These are phyloP conservation scores for Xestoiulus laeticollis DNA, from an alignment of 2,888 invertebrate genomes.

Conservation along the genomic window DNA sequence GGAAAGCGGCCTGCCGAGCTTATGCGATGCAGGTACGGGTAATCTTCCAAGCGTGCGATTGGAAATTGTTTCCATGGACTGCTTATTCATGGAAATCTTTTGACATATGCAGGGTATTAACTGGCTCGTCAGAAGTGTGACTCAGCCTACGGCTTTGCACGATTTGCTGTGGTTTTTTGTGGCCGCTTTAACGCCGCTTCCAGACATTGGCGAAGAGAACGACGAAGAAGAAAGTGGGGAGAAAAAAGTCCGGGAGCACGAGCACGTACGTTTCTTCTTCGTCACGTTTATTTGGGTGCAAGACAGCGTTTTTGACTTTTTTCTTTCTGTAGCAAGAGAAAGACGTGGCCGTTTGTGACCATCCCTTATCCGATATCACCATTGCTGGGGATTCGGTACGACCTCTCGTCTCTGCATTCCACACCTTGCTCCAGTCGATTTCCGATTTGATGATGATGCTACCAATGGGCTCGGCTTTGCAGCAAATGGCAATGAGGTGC, in stretches of 20 bases:
- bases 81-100: not conserved
- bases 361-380: constrained; percentile 80
- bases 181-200: constrained; percentile 75
- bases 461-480: constrained; percentile 85
- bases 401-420: constrained; percentile 77
- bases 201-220: constrained; percentile 65
- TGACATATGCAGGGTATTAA: constrained; percentile 76
- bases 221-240: constrained; percentile 67
- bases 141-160: constrained; percentile 89
- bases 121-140: constrained; percentile 91
- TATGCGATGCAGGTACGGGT: constrained; percentile 76
- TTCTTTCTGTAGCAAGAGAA: constrained; percentile 55
- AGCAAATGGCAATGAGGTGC: constrained; percentile 91
- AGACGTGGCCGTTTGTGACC: constrained; percentile 71
- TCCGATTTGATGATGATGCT: constrained; percentile 89
- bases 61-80: not conserved
- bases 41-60: not conserved
- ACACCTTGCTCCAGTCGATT: constrained; percentile 87
- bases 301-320: constrained; percentile 29
- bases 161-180: constrained; percentile 98
- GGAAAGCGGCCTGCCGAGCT: constrained; percentile 72
- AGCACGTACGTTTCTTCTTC: constrained; percentile 58
- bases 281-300: constrained; percentile 49
- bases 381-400: constrained; percentile 72
- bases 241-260: constrained; percentile 59